A percentile compares a stretch with the other conserved stretches of the same genome.
Evolutionary conservation across 2,888 invertebrate genomes (phyloP).

Genomic region (Sceliomorpha sp.): DNA sequence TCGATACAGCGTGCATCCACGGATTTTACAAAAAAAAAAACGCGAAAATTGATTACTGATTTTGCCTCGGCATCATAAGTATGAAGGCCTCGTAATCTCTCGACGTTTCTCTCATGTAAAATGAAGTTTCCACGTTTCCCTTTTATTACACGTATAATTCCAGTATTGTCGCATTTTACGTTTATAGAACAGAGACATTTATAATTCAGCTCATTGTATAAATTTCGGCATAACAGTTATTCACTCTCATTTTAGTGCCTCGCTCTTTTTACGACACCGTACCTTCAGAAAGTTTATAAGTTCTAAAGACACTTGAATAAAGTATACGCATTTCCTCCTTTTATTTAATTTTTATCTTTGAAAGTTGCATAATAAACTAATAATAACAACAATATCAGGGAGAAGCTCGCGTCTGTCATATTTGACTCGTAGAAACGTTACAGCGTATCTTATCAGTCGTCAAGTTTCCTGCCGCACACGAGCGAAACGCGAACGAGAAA

Average conservation of each 20-base stretch:
- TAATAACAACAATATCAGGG: no score
- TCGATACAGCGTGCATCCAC: not conserved
- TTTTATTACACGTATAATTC: not conserved
- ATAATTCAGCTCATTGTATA: constrained; percentile 10
- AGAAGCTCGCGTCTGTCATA: no score
- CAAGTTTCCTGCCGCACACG: no score
- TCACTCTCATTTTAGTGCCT: constrained; percentile 8
- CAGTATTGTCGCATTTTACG: not conserved
- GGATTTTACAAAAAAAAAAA: constrained; percentile 12
- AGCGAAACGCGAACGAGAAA: no score
- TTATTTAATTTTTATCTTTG: constrained; percentile 1
- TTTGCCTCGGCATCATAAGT: not conserved
- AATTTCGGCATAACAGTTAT: constrained; percentile 13
- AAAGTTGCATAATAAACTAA: not conserved
- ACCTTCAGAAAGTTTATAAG: constrained; percentile 12
- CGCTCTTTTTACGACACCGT: constrained; percentile 13
- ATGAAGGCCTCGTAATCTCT: constrained; percentile 11
- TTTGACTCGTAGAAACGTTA: no score
- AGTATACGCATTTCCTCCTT: constrained; percentile 1
- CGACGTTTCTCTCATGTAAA: no score
- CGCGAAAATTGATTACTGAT: constrained; percentile 5
- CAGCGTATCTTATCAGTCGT: no score
- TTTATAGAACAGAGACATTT: constrained; percentile 7
- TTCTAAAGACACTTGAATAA: constrained; percentile 10
- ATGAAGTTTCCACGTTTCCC: constrained; percentile 9